Base-by-base conservation (phyloP, 2,888 invertebrate genomes). In the Stictocephala bisonia region DNA sequence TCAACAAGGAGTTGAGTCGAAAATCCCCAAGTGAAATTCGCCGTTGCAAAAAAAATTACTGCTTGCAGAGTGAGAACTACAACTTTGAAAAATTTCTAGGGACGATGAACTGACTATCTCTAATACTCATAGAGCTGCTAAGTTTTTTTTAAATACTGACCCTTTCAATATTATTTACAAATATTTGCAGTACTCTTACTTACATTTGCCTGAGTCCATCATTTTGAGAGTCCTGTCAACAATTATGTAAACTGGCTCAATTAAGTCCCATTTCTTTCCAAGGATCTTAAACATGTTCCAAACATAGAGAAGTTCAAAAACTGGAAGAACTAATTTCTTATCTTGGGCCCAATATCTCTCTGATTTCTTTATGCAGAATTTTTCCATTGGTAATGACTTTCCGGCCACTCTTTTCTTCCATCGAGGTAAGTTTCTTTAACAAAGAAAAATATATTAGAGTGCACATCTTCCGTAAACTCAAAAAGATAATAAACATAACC, bases 361-460 rank as follows among this genome's bases (percentile, higher is more conserved):
- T 51, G 95, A 89, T 79, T 95, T 94, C 81, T 91, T 92, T n/a
- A 94, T 89, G 53, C 93, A 93, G 85, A 97, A 98, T 84, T 99
- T 99, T 84, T 99, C 98, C 90, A 97, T 93, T 1, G 99, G 98
- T 77, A 99, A 85, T 0, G 97, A 97, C 85, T 98, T 98, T 0
- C 99, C 98, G 29, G 97, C 97, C 71, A 98, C 94, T 72, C 94
- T 89, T 82, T 96, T 94, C 81, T 95, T 95, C 83, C 91, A 90
- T 68, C 87, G 87, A 1, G 96, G 93, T 3, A 95, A 94, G 79
- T 91, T 89, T 79, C 93, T 94, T 83, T 50, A 83, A 82, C 77
- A 74, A 24, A 31, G 15, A 69, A 15, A 18, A 18, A 27, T n/a
- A n/a, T n/a, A n/a, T n/a, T n/a, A n/a, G n/a, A n/a, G n/a, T n/a